Evolutionary conservation across 1,140 invertebrate species (phyloP), one percentile per base, ranked within the genome.

Genomic region (Notospermus geniculatus): DNA sequence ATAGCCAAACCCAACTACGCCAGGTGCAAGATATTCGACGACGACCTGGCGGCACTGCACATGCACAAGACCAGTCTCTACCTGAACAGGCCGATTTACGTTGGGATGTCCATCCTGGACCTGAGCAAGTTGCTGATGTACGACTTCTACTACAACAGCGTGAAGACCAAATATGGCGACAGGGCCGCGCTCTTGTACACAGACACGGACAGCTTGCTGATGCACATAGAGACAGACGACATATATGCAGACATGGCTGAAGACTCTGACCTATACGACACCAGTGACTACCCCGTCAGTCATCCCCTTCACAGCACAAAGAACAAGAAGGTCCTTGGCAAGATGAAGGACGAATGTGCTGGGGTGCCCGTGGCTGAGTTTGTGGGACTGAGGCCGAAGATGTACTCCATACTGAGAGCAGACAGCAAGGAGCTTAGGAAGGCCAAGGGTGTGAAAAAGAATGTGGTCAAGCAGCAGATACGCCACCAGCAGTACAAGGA

Each of bases 201-300:
- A n/a, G 83, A 84, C 67, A 83, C 81, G 4, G 82, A 84, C 61
- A 72, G 65, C 55, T 73, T 11, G 69, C 76, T 2, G 81, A 81
- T 64, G 58, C 75, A 46, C n/a, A 73, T 83, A 17, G 54, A 68
- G 54, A 80, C 75, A 15, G 62, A 73, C 2, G 73, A 84, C 66
- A 67, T 82, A 55, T 83, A 82, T 69, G 39, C 71, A 57, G 76
- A 80, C 59, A 77, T 83, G 62, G 65, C 60, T 23, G 19, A 64
- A 53, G 55, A 67, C 60, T 2, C 45, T 13, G 22, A 67, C n/a
- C 30, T 65, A 36, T 36, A 7, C 39, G 62, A 73, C 57, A 66
- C 60, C 27, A 62, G 19, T 27, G 52, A 69, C 43, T 71, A 63
- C 52, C 70, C 66, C n/a, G n/a, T n/a, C n/a, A n/a, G n/a, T n/a